Percentiles rank a stretch among this genome's conserved stretches.
Conservation (phyloP, 2,888 invertebrate species). For the Pollenia labialis region DNA sequence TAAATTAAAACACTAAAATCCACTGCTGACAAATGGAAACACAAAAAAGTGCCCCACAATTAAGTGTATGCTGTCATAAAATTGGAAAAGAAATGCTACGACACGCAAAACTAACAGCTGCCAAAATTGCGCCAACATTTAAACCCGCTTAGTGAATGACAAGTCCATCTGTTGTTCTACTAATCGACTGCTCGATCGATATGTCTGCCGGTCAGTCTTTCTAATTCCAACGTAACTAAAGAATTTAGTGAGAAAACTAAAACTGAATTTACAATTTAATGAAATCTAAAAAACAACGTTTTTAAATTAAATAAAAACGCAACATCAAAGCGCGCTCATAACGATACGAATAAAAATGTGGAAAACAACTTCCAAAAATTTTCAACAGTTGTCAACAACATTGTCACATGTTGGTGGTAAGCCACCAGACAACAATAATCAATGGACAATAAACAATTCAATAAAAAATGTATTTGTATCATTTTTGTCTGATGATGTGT, state of each 20-base stretch:
- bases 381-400: constrained; percentile 66
- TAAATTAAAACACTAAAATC: constrained; percentile 43
- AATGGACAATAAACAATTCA: constrained; percentile 44
- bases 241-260: constrained; percentile 35
- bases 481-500: constrained; percentile 5
- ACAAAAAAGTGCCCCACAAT: constrained; percentile 21
- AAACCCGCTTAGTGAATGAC: constrained; percentile 29
- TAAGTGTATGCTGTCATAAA: constrained; percentile 18
- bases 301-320: constrained; percentile 42
- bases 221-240: constrained; percentile 26
- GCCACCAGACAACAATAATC: constrained; percentile 15
- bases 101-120: constrained; percentile 50
- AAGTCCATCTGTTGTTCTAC: constrained; percentile 35
- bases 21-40: not conserved
- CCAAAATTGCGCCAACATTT: constrained; percentile 17
- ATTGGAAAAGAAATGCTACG: constrained; percentile 29
- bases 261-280: constrained; percentile 44
- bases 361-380: constrained; percentile 25
- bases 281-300: constrained; percentile 25
- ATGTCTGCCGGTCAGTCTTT: constrained; percentile 10
- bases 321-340: constrained; percentile 57
- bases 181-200: not conserved
- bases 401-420: constrained; percentile 57
- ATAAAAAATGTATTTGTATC: constrained; percentile 25
- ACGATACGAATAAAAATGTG: not conserved